Evolutionary conservation across 2,888 invertebrate species (phyloP).

Genomic region (Protodeltote pygarga): DNA sequence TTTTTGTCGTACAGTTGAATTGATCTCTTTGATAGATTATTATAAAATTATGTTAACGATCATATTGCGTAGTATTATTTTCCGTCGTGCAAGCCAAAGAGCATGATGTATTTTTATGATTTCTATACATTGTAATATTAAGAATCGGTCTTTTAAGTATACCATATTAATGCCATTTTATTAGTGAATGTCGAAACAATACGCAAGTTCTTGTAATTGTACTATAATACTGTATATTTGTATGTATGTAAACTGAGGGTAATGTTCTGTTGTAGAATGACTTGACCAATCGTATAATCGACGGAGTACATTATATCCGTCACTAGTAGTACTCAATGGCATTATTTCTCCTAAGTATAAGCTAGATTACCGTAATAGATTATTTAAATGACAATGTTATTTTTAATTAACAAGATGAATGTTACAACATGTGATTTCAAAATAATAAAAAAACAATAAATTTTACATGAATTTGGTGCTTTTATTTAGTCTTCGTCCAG

Average conservation of each 20-base stretch:
- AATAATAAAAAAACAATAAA: slow-evolving; percentile 88
- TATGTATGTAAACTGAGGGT: slow-evolving; percentile 82
- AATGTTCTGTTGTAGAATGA: slow-evolving; percentile 79
- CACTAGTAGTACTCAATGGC: slow-evolving; percentile 82
- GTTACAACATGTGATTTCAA: slow-evolving; percentile 88
- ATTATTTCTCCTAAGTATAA: slow-evolving; percentile 85
- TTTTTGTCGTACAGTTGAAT: slow-evolving; percentile 73
- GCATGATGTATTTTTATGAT: slow-evolving; percentile 86
- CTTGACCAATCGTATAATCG: slow-evolving; percentile 84
- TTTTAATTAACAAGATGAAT: slow-evolving; percentile 89
- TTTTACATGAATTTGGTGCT: slow-evolving; percentile 81
- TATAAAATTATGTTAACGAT: slow-evolving; percentile 73
- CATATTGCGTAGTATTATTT: slow-evolving; percentile 69
- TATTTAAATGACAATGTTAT: slow-evolving; percentile 89
- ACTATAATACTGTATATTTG: slow-evolving; percentile 85
- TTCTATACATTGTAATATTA: slow-evolving; percentile 80
- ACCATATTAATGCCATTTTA: slow-evolving; percentile 85
- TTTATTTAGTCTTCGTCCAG: slow-evolving; percentile 50
- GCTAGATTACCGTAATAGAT: slow-evolving; percentile 88
- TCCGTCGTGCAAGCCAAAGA: slow-evolving; percentile 87
- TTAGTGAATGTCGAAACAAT: slow-evolving; percentile 80
- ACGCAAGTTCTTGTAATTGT: slow-evolving; percentile 80
- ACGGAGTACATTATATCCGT: slow-evolving; percentile 67
- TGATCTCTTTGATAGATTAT: slow-evolving; percentile 81
- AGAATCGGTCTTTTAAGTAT: slow-evolving; percentile 79